Evolutionary conservation across 2,888 invertebrate species (phyloP).

Genomic region (Schizaphis graminum): DNA sequence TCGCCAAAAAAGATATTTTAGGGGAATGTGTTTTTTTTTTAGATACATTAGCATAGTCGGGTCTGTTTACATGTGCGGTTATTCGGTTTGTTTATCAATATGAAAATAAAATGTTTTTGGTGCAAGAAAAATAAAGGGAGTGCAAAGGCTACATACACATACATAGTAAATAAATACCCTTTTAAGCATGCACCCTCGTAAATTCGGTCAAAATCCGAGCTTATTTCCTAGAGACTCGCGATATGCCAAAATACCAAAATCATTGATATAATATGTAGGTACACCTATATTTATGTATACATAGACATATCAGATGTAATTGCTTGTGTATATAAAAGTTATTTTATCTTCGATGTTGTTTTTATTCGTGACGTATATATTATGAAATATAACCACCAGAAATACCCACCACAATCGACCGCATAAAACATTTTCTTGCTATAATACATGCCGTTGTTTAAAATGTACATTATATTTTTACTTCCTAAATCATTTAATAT

Average conservation of each 20-base stretch:
- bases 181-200: not conserved
- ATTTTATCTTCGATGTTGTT: not conserved
- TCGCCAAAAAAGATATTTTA: not conserved
- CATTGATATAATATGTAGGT: not conserved
- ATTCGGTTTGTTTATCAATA: conserved; percentile 29
- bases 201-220: conserved; percentile 21
- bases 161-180: conserved; percentile 3
- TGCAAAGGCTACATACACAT: not conserved
- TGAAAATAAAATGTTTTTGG: conserved; percentile 25
- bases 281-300: not conserved
- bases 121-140: conserved; percentile 28
- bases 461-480: not conserved
- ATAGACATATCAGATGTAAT: not conserved
- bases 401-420: not conserved
- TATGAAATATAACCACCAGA: not conserved
- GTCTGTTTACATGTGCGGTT: conserved; percentile 4
- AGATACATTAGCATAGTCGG: not conserved
- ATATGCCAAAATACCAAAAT: not conserved
- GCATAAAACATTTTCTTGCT: not conserved
- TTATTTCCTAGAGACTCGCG: not conserved
- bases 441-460: not conserved
- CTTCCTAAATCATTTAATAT: not conserved
- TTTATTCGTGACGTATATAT: not conserved
- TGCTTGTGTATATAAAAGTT: not conserved
- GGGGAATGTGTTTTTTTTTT: conserved; percentile 11